Percentiles rank a stretch among this genome's conserved stretches.
These are phyloP conservation scores for Agelastica alni DNA, from an alignment of 2,888 invertebrate species.

Conservation along the genomic window DNA sequence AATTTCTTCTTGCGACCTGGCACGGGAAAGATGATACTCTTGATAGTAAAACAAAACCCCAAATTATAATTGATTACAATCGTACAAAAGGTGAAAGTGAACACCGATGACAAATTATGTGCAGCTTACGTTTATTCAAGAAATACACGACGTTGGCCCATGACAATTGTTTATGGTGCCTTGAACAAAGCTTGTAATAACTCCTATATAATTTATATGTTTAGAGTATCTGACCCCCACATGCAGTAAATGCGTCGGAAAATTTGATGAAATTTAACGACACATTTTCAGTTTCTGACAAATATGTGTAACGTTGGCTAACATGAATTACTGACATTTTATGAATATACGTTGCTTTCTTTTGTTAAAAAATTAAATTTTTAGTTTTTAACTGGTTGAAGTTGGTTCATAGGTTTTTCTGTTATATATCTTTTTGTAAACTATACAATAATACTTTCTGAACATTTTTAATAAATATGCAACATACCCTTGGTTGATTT, in stretches of 20 bases:
- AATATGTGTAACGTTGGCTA: slow-evolving; percentile 5
- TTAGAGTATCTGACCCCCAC: slow-evolving; percentile 1
- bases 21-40: neutral
- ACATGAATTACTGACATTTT: slow-evolving; percentile 7
- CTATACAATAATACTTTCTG: too few species aligned
- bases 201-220: slow-evolving; percentile 3
- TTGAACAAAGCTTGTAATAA: slow-evolving; percentile 9
- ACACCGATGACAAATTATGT: slow-evolving; percentile 5
- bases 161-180: slow-evolving; percentile 8
- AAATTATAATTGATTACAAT: slow-evolving; percentile 4
- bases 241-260: too few species aligned
- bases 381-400: slow-evolving; percentile 11
- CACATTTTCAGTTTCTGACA: slow-evolving; percentile 13
- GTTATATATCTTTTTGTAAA: slow-evolving; percentile 2
- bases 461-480: slow-evolving; percentile 4
- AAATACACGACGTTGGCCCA: too few species aligned
- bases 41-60: slow-evolving; percentile 2
- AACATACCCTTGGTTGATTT: slow-evolving; percentile 2
- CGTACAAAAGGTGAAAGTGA: too few species aligned
- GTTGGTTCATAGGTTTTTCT: slow-evolving; percentile 1
- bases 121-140: slow-evolving; percentile 4
- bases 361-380: slow-evolving; percentile 9
- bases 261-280: too few species aligned
- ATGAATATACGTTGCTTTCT: slow-evolving; percentile 9
- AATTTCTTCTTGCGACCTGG: neutral